Evolutionary conservation across 2,797 vertebrate genomes (phyloP), one percentile per base, ranked within the genome.

Genomic region (Anniella stebbinsi): DNA sequence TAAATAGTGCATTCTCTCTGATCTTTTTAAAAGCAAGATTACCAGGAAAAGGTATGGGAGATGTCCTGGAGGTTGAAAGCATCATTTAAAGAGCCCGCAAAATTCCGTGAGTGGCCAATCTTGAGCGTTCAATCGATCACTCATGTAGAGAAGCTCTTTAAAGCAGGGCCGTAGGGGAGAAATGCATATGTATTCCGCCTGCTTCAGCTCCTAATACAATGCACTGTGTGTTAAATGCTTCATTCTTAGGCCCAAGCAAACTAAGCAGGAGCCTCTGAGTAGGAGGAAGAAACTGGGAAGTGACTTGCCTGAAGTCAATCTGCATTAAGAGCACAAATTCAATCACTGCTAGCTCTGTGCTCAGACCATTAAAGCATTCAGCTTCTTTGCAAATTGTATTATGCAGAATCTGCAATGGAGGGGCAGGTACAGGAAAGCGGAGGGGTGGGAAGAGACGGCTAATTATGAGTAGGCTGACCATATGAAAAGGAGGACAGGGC

Each of bases 281-380:
- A 73, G 89, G 93, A 17, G 70, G 73, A 73, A 76, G 87, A 96
- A 92, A 90, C 92, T 25, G 67, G 57, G 92, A 80, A 0, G 76
- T 0, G 63, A 91, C 91, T 94, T 95, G 90, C 90, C 92, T 95
- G 92, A 94, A 94, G 90, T 72, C 92, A 91, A 80, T 60, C 63
- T 86, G 76, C 84, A 57, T 85, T 84, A 90, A 85, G 5, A 13
- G 60, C 11, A 2, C 66, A 33, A 38, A 60, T 13, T 1, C 51
- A 93, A 94, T 93, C 13, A 15, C 54, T 90, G 94, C 87, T 80
- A 72, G 25, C 70, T 86, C 60, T 92, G 85, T 67, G 38, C 80
- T 81, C 70, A 80, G 88, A 78, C 91, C 21, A 0, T 25, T 75
- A 90, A 86, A 93, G 88, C 91, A 70, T 90, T 25, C 67, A 81